phyloP scores from a whole-genome alignment of 2,113 vertebrate species.

The Aramus guarauna region DNA sequence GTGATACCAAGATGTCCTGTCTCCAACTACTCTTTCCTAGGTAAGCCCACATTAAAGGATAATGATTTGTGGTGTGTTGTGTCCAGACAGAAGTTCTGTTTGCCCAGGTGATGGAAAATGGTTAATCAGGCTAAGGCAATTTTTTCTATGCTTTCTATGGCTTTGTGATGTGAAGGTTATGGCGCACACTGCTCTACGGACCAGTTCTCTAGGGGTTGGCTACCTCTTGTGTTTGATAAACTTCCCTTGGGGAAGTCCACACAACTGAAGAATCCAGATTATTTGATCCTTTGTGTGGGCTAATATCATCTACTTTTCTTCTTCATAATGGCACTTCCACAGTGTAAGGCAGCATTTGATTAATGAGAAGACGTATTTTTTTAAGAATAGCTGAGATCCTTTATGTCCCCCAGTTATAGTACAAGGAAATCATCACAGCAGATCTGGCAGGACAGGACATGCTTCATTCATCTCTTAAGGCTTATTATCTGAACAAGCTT shows the following conservation, averaged over 20 bases:
- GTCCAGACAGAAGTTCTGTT: neutral
- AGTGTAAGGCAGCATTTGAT: neutral
- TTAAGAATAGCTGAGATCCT: neutral
- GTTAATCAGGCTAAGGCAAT: neutral
- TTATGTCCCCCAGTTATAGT: neutral
- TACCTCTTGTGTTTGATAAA: fast-evolving
- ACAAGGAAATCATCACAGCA: neutral
- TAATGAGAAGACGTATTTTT: neutral
- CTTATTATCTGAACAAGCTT: constrained; percentile 19
- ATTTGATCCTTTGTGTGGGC: neutral
- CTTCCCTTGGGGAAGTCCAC: neutral
- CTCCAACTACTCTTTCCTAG: neutral
- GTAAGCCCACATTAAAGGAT: neutral
- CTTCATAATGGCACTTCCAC: neutral
- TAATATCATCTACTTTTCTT: neutral
- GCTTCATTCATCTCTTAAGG: constrained; percentile 38
- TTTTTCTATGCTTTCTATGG: neutral
- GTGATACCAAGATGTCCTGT: neutral
- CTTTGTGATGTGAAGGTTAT: neutral
- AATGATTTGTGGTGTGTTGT: fast-evolving
- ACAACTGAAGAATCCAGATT: neutral
- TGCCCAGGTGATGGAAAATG: neutral
- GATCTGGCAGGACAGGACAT: constrained; percentile 28
- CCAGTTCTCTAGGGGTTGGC: neutral
- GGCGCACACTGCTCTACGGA: neutral